phyloP scores from a whole-genome alignment of 2,888 invertebrate genomes.

The Diplazon laetatorius region DNA sequence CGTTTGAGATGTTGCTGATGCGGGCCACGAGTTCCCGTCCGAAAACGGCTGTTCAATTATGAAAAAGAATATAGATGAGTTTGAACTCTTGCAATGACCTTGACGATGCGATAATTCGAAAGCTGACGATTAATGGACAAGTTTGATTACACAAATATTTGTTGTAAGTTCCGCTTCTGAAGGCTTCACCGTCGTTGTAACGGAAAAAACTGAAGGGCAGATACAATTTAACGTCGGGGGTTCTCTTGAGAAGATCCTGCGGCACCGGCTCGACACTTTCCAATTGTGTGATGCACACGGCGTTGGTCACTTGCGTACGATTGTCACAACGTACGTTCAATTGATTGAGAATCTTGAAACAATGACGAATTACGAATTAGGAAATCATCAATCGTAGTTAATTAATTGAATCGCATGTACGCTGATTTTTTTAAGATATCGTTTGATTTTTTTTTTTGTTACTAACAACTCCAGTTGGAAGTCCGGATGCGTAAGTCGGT shows the following conservation, averaged over 20 bases:
- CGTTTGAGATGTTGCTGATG: slow-evolving; percentile 92
- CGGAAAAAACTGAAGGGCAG: slow-evolving; percentile 91
- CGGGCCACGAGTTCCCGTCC: slow-evolving; percentile 89
- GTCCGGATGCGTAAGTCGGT: slow-evolving; percentile 77
- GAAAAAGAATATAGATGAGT: neutral
- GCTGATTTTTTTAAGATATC: neutral
- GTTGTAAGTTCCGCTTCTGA: slow-evolving; percentile 87
- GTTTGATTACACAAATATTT: slow-evolving; percentile 82
- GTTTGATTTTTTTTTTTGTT: neutral
- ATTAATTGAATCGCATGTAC: neutral
- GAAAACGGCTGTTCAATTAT: slow-evolving; percentile 72
- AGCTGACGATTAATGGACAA: too few relatives aligned
- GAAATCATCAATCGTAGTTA: neutral
- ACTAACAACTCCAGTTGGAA: slow-evolving; percentile 79
- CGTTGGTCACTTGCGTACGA: slow-evolving; percentile 84
- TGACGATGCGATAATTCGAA: too few relatives aligned
- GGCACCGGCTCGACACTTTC: slow-evolving; percentile 89
- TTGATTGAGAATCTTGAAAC: slow-evolving; percentile 88
- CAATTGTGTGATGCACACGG: slow-evolving; percentile 90
- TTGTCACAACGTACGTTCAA: slow-evolving; percentile 90
- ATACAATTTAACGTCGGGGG: slow-evolving; percentile 92
- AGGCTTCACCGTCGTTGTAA: slow-evolving; percentile 88
- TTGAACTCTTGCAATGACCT: neutral
- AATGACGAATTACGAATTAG: neutral
- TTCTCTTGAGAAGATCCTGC: slow-evolving; percentile 87